These are phyloP conservation scores for Molothrus ater DNA, from an alignment of 2,797 vertebrate species.

Conservation along the genomic window DNA sequence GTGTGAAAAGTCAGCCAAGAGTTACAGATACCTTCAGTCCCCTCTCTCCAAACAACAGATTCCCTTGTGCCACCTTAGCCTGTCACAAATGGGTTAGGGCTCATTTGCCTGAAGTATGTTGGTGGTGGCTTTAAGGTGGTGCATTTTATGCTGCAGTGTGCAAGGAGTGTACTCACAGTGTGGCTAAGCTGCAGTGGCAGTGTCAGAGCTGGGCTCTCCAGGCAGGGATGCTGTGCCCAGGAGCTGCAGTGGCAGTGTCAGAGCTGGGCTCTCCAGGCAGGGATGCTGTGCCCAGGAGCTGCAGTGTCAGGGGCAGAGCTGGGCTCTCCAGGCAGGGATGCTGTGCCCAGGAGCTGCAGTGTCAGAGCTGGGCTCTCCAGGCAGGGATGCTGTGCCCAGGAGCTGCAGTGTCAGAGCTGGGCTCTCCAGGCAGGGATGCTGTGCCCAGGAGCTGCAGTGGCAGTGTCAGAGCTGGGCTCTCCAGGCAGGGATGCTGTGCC, in stretches of 20 bases:
- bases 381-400: not conserved
- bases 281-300: not conserved
- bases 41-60: not conserved
- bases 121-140: too few species aligned
- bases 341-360: not conserved
- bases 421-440: not conserved
- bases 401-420: not conserved
- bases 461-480: not conserved
- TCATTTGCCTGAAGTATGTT: accelerated
- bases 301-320: not conserved
- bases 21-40: not conserved
- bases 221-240: not conserved
- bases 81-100: not conserved
- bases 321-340: not conserved
- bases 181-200: not conserved
- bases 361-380: not conserved
- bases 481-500: not conserved
- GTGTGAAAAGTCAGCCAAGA: not conserved
- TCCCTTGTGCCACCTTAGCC: not conserved
- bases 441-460: not conserved
- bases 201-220: too few species aligned
- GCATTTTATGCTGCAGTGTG: not conserved
- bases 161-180: accelerated
- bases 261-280: not conserved
- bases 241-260: too few species aligned